phyloP scores from a whole-genome alignment of 2,113 vertebrate genomes.

The Sebastes fasciatus region DNA sequence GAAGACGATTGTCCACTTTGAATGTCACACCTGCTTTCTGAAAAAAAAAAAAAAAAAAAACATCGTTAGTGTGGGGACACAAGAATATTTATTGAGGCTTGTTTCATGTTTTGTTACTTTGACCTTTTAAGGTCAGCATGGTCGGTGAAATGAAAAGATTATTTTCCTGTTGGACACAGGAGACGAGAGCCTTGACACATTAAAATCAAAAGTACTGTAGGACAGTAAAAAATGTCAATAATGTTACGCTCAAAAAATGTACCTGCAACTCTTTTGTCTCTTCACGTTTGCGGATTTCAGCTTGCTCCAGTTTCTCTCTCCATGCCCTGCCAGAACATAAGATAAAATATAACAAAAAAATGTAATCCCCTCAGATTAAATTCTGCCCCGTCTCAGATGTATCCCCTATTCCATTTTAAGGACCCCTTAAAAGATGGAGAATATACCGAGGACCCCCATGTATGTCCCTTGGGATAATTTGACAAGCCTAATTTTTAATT shows the following conservation, averaged over 20 bases:
- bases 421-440: no score
- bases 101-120: background rate
- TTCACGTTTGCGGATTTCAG: constrained; percentile 91
- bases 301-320: constrained; percentile 93
- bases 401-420: background rate
- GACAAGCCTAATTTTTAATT: no score
- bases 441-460: no score
- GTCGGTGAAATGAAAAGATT: background rate
- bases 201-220: background rate
- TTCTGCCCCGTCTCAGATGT: background rate
- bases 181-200: no score
- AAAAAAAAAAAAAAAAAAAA: background rate
- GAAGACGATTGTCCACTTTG: constrained; percentile 93
- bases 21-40: constrained; percentile 94
- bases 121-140: background rate
- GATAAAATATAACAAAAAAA: background rate
- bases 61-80: background rate
- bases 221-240: background rate
- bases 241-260: constrained; percentile 4
- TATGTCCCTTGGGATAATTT: no score
- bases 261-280: constrained; percentile 95
- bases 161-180: background rate
- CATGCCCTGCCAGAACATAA: constrained; percentile 84
- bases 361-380: background rate
- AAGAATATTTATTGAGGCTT: background rate